Evolutionary conservation across 2,797 vertebrate species (phyloP), one percentile per base, ranked within the genome.

Genomic region (Holocentrus rufus): DNA sequence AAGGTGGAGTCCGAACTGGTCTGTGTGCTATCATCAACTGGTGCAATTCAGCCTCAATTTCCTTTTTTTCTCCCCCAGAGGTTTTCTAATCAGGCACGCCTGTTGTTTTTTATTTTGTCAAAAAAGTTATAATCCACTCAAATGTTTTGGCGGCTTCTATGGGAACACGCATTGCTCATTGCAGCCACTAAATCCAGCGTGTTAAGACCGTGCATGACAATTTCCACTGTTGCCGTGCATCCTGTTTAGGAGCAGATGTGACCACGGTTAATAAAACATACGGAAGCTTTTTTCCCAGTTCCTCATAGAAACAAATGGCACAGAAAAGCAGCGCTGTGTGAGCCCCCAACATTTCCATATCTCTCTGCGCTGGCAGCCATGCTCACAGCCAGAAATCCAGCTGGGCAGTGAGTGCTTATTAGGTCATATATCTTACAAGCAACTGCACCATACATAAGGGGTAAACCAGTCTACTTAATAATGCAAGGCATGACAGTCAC

Each of bases 161-260:
- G 44, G 15, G 42, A 44, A 44, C 14, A 17, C 42, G 5, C 42
- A 15, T 17, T 44, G 42, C 14, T 17, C 14, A 17, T 15, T 44
- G 42, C 42, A 5, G 17, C 7, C 27, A 27, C 7, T 53, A 31
- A 66, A 60, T 74, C 62, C 18, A 23, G 69, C 34, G 50, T 5
- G 13, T 36, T 58, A 70, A 65, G 72, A 1, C 7, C 23, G 14
- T 23, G 22, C 20, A n/a, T 7, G 13, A 25, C 42, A 1, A 20
- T 59, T 4, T n/a, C 42, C 72, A 68, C 59, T 30, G 50, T 56
- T 60, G 69, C 22, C 17, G 20, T n/a, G 59, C 74, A 66, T 74
- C 49, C 49, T 69, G 69, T 69, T 50, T 71, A 69, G 25, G 49
- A n/a, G 50, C 34, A 46, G 69, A 60, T 71, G 59, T 66, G 55